phyloP scores from a whole-genome alignment of 2,113 vertebrate species.

The Ciconia boyciana region DNA sequence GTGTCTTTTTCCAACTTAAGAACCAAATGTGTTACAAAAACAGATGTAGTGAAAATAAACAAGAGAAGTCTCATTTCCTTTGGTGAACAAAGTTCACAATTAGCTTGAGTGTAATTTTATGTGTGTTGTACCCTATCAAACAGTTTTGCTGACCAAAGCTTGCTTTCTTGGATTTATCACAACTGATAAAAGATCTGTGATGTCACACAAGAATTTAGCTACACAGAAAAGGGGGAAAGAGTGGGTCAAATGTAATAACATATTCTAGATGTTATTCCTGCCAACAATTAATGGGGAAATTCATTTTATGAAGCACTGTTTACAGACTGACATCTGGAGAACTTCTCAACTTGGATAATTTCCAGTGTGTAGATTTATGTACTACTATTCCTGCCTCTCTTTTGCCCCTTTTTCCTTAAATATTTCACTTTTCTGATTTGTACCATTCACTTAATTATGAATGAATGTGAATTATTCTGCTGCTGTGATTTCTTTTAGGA shows the following conservation, averaged over 20 bases:
- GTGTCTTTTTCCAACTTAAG: slow-evolving; percentile 68
- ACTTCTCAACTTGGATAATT: slow-evolving; percentile 73
- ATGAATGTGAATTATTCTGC: slow-evolving; percentile 19
- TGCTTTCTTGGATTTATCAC: slow-evolving; percentile 27
- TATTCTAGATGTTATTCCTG: slow-evolving; percentile 51
- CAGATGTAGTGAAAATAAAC: slow-evolving; percentile 68
- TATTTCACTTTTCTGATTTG: slow-evolving; percentile 48
- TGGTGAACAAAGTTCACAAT: slow-evolving; percentile 51
- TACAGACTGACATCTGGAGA: slow-evolving; percentile 81
- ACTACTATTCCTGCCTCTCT: slow-evolving; percentile 46
- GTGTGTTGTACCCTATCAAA: slow-evolving; percentile 19
- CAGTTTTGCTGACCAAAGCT: slow-evolving; percentile 31
- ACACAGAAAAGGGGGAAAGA: slow-evolving; percentile 15
- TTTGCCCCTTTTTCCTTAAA: slow-evolving; percentile 12
- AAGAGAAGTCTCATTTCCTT: slow-evolving; percentile 58
- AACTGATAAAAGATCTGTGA: slow-evolving; percentile 57
- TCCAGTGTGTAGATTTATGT: slow-evolving; percentile 71
- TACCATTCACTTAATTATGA: slow-evolving; percentile 61
- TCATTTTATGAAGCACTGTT: slow-evolving; percentile 75
- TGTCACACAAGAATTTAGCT: slow-evolving; percentile 41
- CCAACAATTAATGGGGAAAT: slow-evolving; percentile 72
- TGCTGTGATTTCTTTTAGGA: slow-evolving; percentile 29
- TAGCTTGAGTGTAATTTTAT: slow-evolving; percentile 32
- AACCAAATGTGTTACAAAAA: slow-evolving; percentile 70
- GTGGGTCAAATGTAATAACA: slow-evolving; percentile 29